Percentiles rank a stretch among this genome's conserved stretches.
phyloP scores from a whole-genome alignment of 53 echinoderm and acorn worm species.

The Actinopyga echinites region DNA sequence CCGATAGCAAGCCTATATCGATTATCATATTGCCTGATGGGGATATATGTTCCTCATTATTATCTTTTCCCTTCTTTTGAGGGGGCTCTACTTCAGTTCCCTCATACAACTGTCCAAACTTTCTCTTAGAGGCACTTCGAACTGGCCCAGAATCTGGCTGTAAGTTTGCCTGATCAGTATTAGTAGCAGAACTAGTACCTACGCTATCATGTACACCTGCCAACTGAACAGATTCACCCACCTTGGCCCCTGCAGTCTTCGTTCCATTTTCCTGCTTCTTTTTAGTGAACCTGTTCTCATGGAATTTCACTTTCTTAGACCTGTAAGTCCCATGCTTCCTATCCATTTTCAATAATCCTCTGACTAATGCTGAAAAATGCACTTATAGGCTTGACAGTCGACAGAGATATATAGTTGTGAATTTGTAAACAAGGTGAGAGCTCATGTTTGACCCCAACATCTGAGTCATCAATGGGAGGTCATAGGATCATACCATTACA shows the following conservation, averaged over 20 bases:
- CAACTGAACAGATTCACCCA: constrained; percentile 9
- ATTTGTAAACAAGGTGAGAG: no score
- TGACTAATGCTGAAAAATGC: neutral
- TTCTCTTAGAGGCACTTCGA: no score
- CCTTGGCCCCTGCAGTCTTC: constrained; percentile 3
- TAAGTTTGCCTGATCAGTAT: neutral
- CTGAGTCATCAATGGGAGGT: no score
- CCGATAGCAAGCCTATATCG: neutral
- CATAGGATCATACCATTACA: no score
- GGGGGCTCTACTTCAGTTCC: no score
- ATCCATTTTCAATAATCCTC: constrained; percentile 13
- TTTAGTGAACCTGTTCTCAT: neutral
- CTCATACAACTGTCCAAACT: no score
- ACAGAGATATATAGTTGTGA: no score
- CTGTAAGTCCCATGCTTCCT: neutral
- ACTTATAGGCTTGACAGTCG: neutral
- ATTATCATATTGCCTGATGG: constrained; percentile 10
- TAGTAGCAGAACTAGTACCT: constrained; percentile 22
- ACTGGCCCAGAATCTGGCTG: neutral
- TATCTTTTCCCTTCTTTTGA: no score
- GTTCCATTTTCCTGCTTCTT: neutral
- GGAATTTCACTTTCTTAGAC: neutral
- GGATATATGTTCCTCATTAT: neutral
- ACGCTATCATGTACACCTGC: constrained; percentile 4
- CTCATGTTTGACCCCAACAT: no score